These are phyloP conservation scores for Melanargia galathea DNA, from an alignment of 2,888 invertebrate genomes.

Conservation along the genomic window DNA sequence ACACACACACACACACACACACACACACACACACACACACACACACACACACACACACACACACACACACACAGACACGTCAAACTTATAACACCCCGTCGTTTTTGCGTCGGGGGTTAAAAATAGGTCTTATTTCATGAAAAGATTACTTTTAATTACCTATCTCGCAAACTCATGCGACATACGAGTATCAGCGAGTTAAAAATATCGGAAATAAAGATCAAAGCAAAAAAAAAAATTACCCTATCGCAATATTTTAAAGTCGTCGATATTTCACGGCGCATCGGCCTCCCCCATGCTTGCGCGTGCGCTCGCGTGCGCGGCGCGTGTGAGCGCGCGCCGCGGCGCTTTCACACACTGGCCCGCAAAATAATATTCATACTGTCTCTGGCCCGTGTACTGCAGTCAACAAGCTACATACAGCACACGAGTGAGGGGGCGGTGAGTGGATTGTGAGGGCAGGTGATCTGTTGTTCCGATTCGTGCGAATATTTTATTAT, in stretches of 20 bases:
- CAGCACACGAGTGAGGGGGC: constrained; percentile 25
- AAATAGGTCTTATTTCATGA: no score
- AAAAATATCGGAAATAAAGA: no score
- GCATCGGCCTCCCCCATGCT: constrained; percentile 27
- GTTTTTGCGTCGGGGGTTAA: no score
- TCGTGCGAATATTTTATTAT: neutral
- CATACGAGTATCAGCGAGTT: no score
- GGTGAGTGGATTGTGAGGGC: constrained; percentile 26
- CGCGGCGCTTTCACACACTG: constrained; percentile 46
- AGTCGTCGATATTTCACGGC: constrained; percentile 19
- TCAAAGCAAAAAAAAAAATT: neutral
- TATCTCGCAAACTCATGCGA: no score
- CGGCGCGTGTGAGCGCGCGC: constrained; percentile 50
- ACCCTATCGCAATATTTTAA: constrained; percentile 4
- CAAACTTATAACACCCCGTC: no score
- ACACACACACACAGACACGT: no score
- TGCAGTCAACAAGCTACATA: neutral
- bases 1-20: no score
- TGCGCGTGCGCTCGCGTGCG: constrained; percentile 46
- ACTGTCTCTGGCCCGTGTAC: no score
- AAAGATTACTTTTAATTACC: no score
- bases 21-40: no score
- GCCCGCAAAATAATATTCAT: neutral
- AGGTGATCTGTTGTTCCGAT: constrained; percentile 37
- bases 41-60: no score